Evolutionary conservation across 2,113 vertebrate genomes (phyloP), one percentile per base, ranked within the genome.

Genomic region (Passer montanus): DNA sequence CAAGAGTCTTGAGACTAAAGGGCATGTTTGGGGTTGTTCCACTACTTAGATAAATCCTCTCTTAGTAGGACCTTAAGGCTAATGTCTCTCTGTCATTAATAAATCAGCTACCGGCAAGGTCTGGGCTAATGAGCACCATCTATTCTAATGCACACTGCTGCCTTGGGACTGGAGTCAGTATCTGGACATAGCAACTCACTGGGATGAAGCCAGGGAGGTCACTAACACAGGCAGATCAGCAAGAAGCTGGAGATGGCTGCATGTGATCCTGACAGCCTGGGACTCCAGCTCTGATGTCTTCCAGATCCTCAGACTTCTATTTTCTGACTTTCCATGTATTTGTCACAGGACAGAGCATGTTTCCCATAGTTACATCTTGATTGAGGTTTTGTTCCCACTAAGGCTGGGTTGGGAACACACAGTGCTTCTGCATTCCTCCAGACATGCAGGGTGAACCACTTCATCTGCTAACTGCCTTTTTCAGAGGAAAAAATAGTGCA

Each of bases 231-330:
- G 37, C 53, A 84, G 14, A 77, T 66, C 5, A 7, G 31, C 55
- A 66, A 83, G 95, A 69, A 93, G 46, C 68, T 92, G 35, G 59
- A 70, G 47, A 75, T 35, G n/a, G 11, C 50, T 95, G 18, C 59
- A 15, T 73, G 37, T 50, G 30, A 58, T 47, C 87, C 58, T 43
- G 76, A 46, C 70, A 92, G 76, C 70, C 70, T 79, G 53, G 46
- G 30, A 82, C 68, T 84, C 59, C 47, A 93, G 50, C 56, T 33
- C 70, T 94, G 86, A 95, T 60, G 23, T 74, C 64, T 93, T 86
- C 87, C 96, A 94, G 87, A 73, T 86, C 79, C 68, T 49, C 64
- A 50, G 41, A n/a, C 14, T 81, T 94, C 83, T 93, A 26, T 10
- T 89, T 94, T 87, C 28, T 95, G 37, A 59, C 60, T 88, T 89